Base-by-base conservation (phyloP, 2,888 invertebrate species). In the Ennomos erosarius region DNA sequence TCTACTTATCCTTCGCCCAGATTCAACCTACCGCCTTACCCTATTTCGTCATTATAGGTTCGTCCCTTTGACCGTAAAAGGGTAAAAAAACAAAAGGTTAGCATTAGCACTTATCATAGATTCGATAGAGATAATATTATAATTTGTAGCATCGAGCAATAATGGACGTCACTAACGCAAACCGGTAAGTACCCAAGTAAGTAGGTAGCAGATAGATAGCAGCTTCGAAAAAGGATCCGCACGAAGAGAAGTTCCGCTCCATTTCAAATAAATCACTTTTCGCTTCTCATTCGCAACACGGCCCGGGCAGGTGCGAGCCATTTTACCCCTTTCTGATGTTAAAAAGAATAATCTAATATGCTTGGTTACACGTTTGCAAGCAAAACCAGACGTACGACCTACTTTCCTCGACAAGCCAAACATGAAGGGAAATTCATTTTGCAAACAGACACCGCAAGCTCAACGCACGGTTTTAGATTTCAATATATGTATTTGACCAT, bases 381-480 rank as follows among this genome's bases (percentile, higher is more conserved):
- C 74, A 76, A 80, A 85, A 85, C 82, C 79, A 84, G 82, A 85
- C 83, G 71, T 75, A 59, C 51, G 86, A 84, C 87, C 87, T 76
- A 88, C 87, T 88, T 89, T 88, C 85, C 76, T 83, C 79, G 76
- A 79, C 78, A 81, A 82, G 74, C 78, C 77, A 74, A 75, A 82
- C 78, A 82, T 79, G 78, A 86, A 85, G 81, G 84, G 84, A 88
- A 86, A 88, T 83, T 82, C 75, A 81, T 74, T n/a, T 80, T 73
- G 77, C 71, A 70, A 76, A 75, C 70, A 73, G 70, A 69, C 70
- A 74, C 74, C 66, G 73, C 69, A 65, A 74, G 73, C 67, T 73
- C 69, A 65, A 74, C 69, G 69, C 60, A 67, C 64, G 62, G 62
- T 67, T 72, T 1, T 39, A n/a, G 5, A 26, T 26, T 26, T 26